Evolutionary conservation across 2,888 invertebrate genomes (phyloP).

Genomic region (Scaeva pyrastri): DNA sequence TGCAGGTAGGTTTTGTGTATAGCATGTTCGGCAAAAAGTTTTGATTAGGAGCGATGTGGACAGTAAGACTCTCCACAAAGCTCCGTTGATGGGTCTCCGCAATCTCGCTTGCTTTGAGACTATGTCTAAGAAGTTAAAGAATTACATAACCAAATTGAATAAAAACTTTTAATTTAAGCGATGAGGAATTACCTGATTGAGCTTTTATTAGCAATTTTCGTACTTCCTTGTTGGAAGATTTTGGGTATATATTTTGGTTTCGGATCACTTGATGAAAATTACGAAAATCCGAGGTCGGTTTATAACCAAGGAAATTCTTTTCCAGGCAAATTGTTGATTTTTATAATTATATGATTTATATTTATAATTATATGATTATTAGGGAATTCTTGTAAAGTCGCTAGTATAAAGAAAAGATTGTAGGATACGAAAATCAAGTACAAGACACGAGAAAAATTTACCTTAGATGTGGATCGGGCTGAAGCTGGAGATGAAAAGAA

Average conservation of each 20-base stretch:
- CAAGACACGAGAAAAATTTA: slow-evolving; percentile 4
- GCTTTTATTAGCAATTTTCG: not conserved
- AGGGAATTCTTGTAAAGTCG: not conserved
- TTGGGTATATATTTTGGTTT: too few relatives aligned
- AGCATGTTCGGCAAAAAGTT: too few relatives aligned
- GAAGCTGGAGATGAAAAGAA: slow-evolving; percentile 4
- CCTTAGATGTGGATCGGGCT: not conserved
- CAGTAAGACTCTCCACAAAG: too few relatives aligned
- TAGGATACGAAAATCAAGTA: not conserved
- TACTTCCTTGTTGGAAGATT: not conserved
- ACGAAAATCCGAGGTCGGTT: not conserved
- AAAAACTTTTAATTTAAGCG: not conserved
- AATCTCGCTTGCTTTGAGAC: too few relatives aligned
- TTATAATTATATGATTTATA: too few relatives aligned
- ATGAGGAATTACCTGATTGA: not conserved
- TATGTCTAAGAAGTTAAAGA: too few relatives aligned
- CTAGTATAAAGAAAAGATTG: not conserved
- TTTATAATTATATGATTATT: not conserved
- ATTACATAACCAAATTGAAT: too few relatives aligned
- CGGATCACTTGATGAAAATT: not conserved
- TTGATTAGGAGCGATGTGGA: too few relatives aligned
- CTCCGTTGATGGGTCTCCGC: too few relatives aligned
- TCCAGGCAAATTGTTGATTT: too few relatives aligned
- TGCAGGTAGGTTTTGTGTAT: too few relatives aligned
- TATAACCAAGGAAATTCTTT: too few relatives aligned